Evolutionary conservation across 2,888 invertebrate species (phyloP), one percentile per base, ranked within the genome.

Genomic region (Pherbina coryleti): DNA sequence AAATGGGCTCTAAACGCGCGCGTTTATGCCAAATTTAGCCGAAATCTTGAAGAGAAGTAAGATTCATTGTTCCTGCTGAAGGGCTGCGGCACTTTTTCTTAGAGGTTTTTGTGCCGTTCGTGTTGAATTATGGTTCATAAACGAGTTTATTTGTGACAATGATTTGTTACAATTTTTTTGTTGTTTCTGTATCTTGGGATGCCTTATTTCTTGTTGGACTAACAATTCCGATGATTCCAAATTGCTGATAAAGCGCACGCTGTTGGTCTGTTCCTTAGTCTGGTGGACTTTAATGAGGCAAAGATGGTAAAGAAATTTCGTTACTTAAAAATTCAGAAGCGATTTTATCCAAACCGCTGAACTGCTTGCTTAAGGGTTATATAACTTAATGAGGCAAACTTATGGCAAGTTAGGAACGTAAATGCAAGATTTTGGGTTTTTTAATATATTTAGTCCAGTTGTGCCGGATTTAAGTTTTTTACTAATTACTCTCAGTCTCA

Each of bases 141-240:
- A 87, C 85, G 86, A 83, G 87, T 84, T 83, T 84, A 86, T 87
- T 86, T 87, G 86, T 84, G 84, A 84, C 85, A 86, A 86, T 86
- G 88, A 87, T 87, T 88, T 88, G 86, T 86, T 86, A 87, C 84
- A 88, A 83, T 84, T 87, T 84, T 81, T 79, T 76, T 84, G 83
- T 83, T 84, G 84, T 86, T 86, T 84, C 71, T 62, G 77, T 25
- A 25, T 17, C 11, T 19, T 76, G 37, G 69, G 64, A 5, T n/a
- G 11, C 67, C 57, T 72, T 37, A 57, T 57, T 60, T 28, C 28
- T 60, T 28, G 25, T 28, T 28, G 14, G 60, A 14, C 1, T 28
- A 9, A 57, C 5, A 25, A 22, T 11, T 60, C 28, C 28, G 60
- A 60, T 60, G 60, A 60, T 60, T 22, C 28, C 60, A 60, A 60